Evolutionary conservation across 2,797 vertebrate species (phyloP).

Genomic region (Ataeniobius toweri): DNA sequence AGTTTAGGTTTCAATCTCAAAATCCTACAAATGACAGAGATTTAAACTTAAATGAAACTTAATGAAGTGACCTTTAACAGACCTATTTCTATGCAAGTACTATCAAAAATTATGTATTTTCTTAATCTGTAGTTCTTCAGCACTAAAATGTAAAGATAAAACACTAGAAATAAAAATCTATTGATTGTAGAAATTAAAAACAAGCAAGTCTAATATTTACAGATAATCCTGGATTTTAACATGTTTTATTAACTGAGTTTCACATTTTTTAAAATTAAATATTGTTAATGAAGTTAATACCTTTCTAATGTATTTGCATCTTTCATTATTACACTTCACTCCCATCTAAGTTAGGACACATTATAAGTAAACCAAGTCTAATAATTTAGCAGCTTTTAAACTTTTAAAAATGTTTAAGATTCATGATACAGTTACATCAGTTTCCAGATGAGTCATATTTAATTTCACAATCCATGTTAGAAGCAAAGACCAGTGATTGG

Average conservation of each 20-base stretch:
- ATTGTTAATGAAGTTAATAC: slow-evolving; percentile 41
- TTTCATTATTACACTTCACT: slow-evolving; percentile 42
- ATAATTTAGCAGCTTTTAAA: neutral
- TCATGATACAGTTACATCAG: neutral
- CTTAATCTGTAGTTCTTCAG: too few relatives aligned
- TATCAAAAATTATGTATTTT: too few relatives aligned
- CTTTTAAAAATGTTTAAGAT: too few relatives aligned
- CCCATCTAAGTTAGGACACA: too few relatives aligned
- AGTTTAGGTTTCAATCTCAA: too few relatives aligned
- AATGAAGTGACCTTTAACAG: neutral
- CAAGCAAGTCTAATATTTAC: too few relatives aligned
- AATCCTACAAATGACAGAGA: neutral
- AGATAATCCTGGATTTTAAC: neutral
- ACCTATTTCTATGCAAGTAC: neutral
- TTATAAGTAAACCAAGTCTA: slow-evolving; percentile 3
- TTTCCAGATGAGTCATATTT: neutral
- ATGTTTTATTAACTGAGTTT: neutral
- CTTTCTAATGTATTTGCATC: slow-evolving; percentile 58
- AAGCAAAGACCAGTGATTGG: too few relatives aligned
- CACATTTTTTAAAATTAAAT: slow-evolving; percentile 22
- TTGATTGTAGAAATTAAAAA: too few relatives aligned
- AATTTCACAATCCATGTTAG: too few relatives aligned
- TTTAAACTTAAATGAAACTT: neutral
- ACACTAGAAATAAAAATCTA: too few relatives aligned
- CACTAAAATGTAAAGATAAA: too few relatives aligned